Base-by-base conservation (phyloP, 1,140 invertebrate species). In the Monochamus saltuarius region DNA sequence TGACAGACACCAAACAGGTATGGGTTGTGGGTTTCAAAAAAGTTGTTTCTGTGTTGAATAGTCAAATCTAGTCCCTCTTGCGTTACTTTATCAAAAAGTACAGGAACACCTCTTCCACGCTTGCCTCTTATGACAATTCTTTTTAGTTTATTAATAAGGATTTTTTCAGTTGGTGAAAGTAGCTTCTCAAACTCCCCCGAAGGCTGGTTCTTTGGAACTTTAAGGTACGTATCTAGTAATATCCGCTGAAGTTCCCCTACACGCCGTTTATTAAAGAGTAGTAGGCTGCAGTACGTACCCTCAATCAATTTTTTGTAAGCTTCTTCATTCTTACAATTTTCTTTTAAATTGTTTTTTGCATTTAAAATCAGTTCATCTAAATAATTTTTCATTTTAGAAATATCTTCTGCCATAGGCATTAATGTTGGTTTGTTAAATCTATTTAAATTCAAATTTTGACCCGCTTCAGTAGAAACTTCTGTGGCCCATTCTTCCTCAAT, bases 401-500 rank as follows among this genome's bases (percentile, higher is more conserved):
- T 42, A 51, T 68, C 67, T 37, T 59, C 58, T 10, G 68, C 68
- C 7, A 68, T 38, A 8, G 66, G 68, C n/a, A 67, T 65, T 22
- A 69, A 14, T 29, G 50, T 39, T 53, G 45, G 52, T 52, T 59
- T 67, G 42, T 71, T 69, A 47, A 54, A 67, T 58, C 61, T 67
- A 37, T 65, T 67, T 29, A 61, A 14, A 57, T 59, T 56, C 9
- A 71, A 45, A 51, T 68, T 52, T 36, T 58, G 64, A 34, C n/a
- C 59, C 7, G 69, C 62, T 49, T 69, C 65, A 42, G 22, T 72
- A 14, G 73, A 75, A n/a, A 75, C 59, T 62, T 73, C 67, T 65
- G 47, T 70, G 52, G 62, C 67, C 73, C 69, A 76, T 56, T 72
- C 65, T 59, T 61, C 61, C 38, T 70, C 58, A 11, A 76, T 64